phyloP scores from a whole-genome alignment of 2,797 vertebrate species.

The Hylomyscus alleni region DNA sequence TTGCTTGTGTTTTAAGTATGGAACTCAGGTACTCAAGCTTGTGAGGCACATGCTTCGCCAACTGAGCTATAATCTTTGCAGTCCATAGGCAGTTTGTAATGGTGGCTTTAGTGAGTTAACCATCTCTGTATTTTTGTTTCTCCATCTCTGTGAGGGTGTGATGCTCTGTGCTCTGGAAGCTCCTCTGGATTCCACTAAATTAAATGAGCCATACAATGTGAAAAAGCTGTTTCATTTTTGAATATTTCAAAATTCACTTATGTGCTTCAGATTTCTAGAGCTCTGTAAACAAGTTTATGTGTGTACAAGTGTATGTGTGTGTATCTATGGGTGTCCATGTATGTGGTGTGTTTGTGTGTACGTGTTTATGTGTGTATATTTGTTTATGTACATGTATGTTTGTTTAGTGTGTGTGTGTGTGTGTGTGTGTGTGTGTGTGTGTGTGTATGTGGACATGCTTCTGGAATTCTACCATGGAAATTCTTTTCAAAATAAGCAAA shows the following conservation, averaged over 20 bases:
- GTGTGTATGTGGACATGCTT: conserved; percentile 45
- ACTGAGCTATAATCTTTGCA: neutral
- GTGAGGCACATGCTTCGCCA: neutral
- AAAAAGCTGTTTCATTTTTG: neutral
- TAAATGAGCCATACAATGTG: fast-evolving
- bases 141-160: fast-evolving
- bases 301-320: neutral
- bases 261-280: neutral
- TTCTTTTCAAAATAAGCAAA: conserved; percentile 63
- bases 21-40: neutral
- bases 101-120: too few relatives aligned
- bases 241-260: neutral
- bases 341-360: too few relatives aligned
- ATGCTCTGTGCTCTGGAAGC: fast-evolving
- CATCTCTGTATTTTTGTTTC: neutral
- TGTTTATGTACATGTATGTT: neutral
- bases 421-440: neutral
- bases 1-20: neutral
- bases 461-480: conserved; percentile 51
- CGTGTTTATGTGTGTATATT: neutral
- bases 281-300: neutral
- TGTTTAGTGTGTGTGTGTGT: neutral
- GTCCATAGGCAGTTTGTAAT: neutral
- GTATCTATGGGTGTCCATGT: neutral
- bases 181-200: neutral